A percentile compares a stretch with the other conserved stretches of the same genome.
phyloP scores from a whole-genome alignment of 2,888 invertebrate species.

The Aleiodes alternator region DNA sequence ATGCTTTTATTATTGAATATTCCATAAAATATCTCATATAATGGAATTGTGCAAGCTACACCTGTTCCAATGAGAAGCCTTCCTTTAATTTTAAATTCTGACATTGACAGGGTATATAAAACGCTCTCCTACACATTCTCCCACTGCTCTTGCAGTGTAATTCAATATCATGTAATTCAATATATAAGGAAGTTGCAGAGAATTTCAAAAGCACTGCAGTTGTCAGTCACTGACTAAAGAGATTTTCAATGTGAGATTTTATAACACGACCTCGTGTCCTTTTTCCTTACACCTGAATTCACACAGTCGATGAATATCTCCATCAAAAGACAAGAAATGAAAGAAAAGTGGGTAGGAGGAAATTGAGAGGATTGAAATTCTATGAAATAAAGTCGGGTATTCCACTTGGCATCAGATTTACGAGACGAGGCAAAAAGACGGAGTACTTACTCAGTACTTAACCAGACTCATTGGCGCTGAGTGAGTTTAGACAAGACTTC shows the following conservation, averaged over 20 bases:
- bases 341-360: no score
- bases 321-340: no score
- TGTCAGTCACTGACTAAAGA: constrained; percentile 4
- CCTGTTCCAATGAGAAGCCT: not conserved
- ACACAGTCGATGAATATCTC: not conserved
- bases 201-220: not conserved
- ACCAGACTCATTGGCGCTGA: no score
- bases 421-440: no score
- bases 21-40: not conserved
- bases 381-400: no score
- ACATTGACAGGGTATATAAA: constrained; percentile 1
- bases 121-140: constrained; percentile 1
- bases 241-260: not conserved
- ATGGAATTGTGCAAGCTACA: not conserved
- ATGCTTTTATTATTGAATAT: not conserved
- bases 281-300: not conserved
- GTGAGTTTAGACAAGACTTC: no score
- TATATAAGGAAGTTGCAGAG: constrained; percentile 7
- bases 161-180: constrained; percentile 19
- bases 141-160: not conserved
- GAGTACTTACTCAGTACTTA: no score
- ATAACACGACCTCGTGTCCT: not conserved
- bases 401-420: no score
- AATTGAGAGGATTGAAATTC: no score
- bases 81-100: not conserved